These are phyloP conservation scores for Drosophila arawakana DNA, from an alignment of 1,140 invertebrate species.

Conservation along the genomic window DNA sequence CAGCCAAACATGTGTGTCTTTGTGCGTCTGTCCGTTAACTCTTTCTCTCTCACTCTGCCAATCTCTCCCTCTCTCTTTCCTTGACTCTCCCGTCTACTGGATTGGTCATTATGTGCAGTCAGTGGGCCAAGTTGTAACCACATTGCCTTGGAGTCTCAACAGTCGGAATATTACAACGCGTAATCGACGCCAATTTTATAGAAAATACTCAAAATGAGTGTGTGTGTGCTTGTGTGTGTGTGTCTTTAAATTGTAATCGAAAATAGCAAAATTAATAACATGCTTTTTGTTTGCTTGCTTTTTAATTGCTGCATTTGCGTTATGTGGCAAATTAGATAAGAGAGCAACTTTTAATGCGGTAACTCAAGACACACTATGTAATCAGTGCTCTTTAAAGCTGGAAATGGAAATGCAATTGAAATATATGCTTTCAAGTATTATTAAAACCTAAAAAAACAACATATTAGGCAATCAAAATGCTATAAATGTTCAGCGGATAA, in stretches of 20 bases:
- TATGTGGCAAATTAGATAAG: slow-evolving; percentile 62
- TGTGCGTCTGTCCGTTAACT: slow-evolving; percentile 9
- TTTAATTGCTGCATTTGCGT: slow-evolving; percentile 65
- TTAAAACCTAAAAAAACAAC: too few species aligned
- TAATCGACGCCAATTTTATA: slow-evolving; percentile 76
- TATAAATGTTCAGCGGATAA: too few species aligned
- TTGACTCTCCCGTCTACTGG: not conserved
- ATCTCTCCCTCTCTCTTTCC: not conserved
- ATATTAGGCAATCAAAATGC: too few species aligned
- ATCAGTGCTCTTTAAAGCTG: slow-evolving; percentile 10
- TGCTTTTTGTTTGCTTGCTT: slow-evolving; percentile 40
- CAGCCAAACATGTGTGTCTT: slow-evolving; percentile 24
- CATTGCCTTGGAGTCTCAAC: slow-evolving; percentile 48
- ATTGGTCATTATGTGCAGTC: slow-evolving; percentile 73
- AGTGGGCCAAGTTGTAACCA: slow-evolving; percentile 72
- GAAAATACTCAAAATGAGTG: slow-evolving; percentile 66
- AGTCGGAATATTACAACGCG: slow-evolving; percentile 60
- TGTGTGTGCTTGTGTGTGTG: not conserved
- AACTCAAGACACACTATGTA: slow-evolving; percentile 49
- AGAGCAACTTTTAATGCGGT: slow-evolving; percentile 41
- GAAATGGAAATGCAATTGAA: not conserved
- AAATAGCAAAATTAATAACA: slow-evolving; percentile 66
- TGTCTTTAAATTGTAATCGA: slow-evolving; percentile 69
- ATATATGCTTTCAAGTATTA: not conserved
- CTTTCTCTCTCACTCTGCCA: too few species aligned